phyloP scores from a whole-genome alignment of 2,113 vertebrate species.

The Apteryx owenii region DNA sequence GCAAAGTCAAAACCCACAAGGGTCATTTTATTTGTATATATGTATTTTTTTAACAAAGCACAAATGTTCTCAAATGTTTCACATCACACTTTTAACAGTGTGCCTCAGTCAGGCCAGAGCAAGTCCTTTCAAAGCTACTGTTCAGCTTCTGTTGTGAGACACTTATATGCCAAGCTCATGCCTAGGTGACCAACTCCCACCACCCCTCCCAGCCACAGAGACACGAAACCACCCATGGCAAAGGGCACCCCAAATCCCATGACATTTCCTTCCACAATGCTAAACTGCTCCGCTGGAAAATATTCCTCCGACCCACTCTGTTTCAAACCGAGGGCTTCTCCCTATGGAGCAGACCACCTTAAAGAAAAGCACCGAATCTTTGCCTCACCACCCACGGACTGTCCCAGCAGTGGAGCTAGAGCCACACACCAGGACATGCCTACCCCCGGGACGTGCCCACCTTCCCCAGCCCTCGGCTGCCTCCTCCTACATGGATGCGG shows the following conservation, averaged over 20 bases:
- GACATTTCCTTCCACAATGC: not conserved
- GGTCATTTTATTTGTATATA: not conserved
- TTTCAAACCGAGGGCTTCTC: not conserved
- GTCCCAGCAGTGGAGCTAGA: too few relatives aligned
- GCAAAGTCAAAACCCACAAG: not conserved
- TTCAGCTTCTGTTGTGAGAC: not conserved
- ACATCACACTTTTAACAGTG: not conserved
- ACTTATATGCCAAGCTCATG: not conserved
- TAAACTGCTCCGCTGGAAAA: not conserved
- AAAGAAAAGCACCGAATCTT: not conserved
- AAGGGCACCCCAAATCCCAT: not conserved
- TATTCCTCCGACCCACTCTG: not conserved
- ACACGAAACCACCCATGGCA: not conserved
- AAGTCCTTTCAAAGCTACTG: not conserved
- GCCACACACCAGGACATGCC: too few relatives aligned
- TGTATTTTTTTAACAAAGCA: not conserved
- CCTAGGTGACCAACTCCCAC: not conserved
- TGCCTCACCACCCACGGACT: rapidly evolving
- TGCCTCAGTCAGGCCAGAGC: not conserved
- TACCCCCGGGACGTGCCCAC: too few relatives aligned
- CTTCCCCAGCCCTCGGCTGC: rapidly evolving
- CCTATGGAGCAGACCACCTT: not conserved
- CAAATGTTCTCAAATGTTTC: not conserved
- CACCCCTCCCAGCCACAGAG: not conserved
- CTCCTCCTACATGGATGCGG: rapidly evolving